Evolutionary conservation across 2,888 invertebrate genomes (phyloP).

Genomic region (Therioaphis trifolii): DNA sequence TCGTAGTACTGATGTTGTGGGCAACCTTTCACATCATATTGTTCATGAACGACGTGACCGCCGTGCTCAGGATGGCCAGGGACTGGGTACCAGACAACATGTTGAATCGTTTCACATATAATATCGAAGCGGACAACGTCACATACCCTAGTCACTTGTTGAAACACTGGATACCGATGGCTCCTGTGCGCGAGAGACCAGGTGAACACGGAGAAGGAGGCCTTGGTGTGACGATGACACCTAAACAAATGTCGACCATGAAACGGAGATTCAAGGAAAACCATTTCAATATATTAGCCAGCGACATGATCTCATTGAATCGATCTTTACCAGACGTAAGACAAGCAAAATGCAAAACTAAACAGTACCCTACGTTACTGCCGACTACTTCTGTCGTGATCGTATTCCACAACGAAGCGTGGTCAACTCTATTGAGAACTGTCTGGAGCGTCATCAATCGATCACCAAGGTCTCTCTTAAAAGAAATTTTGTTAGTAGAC

Average conservation of each 20-base stretch:
- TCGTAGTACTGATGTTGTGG: conserved; percentile 95
- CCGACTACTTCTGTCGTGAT: conserved; percentile 97
- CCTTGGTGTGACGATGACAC: conserved; percentile 86
- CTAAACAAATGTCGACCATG: conserved; percentile 86
- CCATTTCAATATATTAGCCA: conserved; percentile 97
- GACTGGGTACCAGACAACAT: conserved; percentile 62
- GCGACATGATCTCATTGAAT: conserved; percentile 97
- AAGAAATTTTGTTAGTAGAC: conserved; percentile 96
- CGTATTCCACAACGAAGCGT: conserved; percentile 99
- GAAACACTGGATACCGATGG: conserved; percentile 80
- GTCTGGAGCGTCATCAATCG: conserved; percentile 97
- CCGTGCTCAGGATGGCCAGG: conserved; percentile 54
- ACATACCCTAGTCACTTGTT: conserved; percentile 68
- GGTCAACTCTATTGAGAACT: conserved; percentile 94
- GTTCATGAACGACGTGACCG: conserved; percentile 72
- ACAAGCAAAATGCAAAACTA: conserved; percentile 86
- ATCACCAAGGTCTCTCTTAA: conserved; percentile 86
- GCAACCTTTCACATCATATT: conserved; percentile 90
- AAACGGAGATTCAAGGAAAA: conserved; percentile 97
- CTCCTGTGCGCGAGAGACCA: conserved; percentile 75
- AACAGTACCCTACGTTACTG: conserved; percentile 80
- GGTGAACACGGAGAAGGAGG: conserved; percentile 92
- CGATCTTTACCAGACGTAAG: conserved; percentile 94
- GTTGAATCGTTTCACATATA: conserved; percentile 64
- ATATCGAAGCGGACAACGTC: conserved; percentile 64